Evolutionary conservation across 2,113 vertebrate species (phyloP), one percentile per base, ranked within the genome.

Genomic region (Aegithalos caudatus): DNA sequence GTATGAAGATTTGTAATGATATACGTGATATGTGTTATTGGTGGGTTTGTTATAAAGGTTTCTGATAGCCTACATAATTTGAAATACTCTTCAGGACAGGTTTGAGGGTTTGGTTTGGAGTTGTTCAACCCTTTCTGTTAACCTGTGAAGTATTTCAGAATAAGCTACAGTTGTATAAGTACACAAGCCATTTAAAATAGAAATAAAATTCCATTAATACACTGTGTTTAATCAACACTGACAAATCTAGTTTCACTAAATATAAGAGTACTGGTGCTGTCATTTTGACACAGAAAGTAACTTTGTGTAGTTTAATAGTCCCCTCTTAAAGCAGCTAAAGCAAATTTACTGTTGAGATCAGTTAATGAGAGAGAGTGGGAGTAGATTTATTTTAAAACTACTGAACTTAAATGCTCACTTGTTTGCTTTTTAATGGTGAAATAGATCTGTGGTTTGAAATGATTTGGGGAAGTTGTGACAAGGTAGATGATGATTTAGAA

Each of bases 311-410:
- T 58, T 58, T 96, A 94, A 86, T 78, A 88, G 58, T 76, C 47
- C 81, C 22, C 72, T 94, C 93, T 89, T 97, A 90, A 80, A 90
- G 38, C 76, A 94, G 83, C 82, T 88, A 74, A 86, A 90, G 77
- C 45, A 94, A 78, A 95, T 96, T 90, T 88, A 78, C 67, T 86
- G 74, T 88, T 83, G 24, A 94, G 80, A 94, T 92, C 76, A 64
- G 88, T 92, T 92, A 92, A 92, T 92, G 80, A 92, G 60, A 45
- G 67, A 82, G 94, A 78, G 92, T 97, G 69, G 91, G 95, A 91
- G 80, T 88, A 86, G 51, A 48, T 86, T 91, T 93, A 88, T 92
- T 91, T 95, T 62, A 93, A 90, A 92, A 66, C 44, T 51, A 17
- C 64, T 84, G 80, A 94, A 93, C 23, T 92, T 92, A 65, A 71